Evolutionary conservation across 2,888 invertebrate species (phyloP).

Genomic region (Priocnemis perturbator): DNA sequence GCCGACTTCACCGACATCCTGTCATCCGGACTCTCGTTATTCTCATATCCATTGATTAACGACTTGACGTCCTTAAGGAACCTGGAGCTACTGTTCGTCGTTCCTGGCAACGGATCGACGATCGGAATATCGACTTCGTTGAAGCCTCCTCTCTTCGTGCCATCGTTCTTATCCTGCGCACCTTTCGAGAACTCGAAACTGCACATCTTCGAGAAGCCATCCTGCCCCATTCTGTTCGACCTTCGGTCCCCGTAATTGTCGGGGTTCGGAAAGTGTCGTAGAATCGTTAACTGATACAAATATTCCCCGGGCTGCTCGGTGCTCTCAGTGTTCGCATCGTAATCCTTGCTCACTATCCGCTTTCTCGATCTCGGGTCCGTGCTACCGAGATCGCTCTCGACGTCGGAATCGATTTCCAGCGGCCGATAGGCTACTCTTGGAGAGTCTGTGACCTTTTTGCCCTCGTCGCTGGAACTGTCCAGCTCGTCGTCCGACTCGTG

Average conservation of each 20-base stretch:
- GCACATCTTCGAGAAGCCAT: constrained; percentile 56
- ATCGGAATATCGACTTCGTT: constrained; percentile 72
- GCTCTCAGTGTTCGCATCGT: constrained; percentile 36
- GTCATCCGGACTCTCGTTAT: constrained; percentile 42
- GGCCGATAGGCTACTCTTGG: constrained; percentile 66
- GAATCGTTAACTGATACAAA: constrained; percentile 15
- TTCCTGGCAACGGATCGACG: constrained; percentile 38
- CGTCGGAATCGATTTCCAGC: constrained; percentile 70
- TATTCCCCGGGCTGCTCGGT: constrained; percentile 5
- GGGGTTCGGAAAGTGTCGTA: constrained; percentile 63
- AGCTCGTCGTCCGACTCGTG: constrained; percentile 59
- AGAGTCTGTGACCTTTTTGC: constrained; percentile 45
- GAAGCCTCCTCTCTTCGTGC: constrained; percentile 63
- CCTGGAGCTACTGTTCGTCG: background rate
- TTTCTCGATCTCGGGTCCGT: constrained; percentile 57
- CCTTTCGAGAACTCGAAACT: constrained; percentile 56
- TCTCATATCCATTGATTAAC: constrained; percentile 49
- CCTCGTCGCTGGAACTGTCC: constrained; percentile 66
- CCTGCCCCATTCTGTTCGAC: constrained; percentile 25
- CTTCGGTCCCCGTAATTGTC: constrained; percentile 61
- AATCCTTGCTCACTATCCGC: constrained; percentile 55
- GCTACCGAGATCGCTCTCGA: constrained; percentile 64
- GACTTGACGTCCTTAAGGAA: constrained; percentile 44
- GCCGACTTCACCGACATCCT: constrained; percentile 44
- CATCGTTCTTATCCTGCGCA: constrained; percentile 14